Conservation (phyloP, 2,888 invertebrate species). For the Stenchaetothrips biformis region DNA sequence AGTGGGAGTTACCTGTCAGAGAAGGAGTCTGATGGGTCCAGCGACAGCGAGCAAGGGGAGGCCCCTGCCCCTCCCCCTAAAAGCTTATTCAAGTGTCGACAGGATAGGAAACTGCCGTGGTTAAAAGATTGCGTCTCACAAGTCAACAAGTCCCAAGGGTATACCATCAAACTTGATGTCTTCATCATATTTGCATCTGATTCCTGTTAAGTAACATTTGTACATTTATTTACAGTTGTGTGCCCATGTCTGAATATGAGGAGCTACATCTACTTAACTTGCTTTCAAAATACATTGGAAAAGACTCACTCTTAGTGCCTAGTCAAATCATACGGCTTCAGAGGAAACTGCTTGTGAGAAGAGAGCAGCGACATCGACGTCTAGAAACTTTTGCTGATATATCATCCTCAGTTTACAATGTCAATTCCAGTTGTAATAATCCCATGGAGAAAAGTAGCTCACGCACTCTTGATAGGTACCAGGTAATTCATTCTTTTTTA, state of each 20-base stretch:
- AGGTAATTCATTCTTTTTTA: not conserved
- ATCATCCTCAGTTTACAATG: not conserved
- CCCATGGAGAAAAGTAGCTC: not conserved
- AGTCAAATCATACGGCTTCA: not conserved
- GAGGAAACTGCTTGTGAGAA: not conserved
- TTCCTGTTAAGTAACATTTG: too few species aligned
- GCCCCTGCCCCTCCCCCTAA: constrained; percentile 13
- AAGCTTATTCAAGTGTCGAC: constrained; percentile 19
- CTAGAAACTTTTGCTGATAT: not conserved
- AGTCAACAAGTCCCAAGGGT: not conserved
- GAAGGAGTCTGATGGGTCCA: not conserved
- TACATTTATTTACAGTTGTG: not conserved
- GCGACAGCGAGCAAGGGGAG: not conserved
- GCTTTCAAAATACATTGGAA: not conserved
- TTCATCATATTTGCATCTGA: too few species aligned
- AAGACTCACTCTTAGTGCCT: not conserved
- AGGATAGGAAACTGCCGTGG: not conserved
- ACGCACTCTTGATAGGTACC: not conserved
- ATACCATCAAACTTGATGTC: not conserved
- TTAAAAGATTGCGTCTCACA: not conserved
- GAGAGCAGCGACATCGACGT: not conserved
- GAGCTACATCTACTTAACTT: constrained; percentile 47
- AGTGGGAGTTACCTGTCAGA: not conserved
- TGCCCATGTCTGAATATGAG: constrained; percentile 49
- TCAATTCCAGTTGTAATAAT: not conserved